phyloP scores from a whole-genome alignment of 2,888 invertebrate species.

The Protodeltote pygarga region DNA sequence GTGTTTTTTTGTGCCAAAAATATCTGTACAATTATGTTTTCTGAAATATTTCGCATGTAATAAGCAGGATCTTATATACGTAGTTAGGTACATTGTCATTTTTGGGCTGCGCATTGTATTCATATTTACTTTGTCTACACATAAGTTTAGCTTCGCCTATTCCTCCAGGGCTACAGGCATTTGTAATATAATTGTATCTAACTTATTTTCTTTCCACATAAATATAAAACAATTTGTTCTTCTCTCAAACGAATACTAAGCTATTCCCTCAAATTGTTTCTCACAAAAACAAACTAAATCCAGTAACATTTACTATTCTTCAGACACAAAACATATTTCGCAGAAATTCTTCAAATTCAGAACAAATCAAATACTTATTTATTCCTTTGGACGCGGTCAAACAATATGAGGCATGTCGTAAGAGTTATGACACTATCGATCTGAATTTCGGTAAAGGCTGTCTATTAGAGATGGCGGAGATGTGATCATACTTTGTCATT shows the following conservation, averaged over 20 bases:
- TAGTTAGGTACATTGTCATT: no score
- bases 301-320: constrained; percentile 3
- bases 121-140: no score
- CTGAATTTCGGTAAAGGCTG: constrained; percentile 29
- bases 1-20: no score
- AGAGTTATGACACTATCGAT: constrained; percentile 41
- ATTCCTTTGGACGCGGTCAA: constrained; percentile 21
- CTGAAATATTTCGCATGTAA: no score
- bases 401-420: constrained; percentile 30
- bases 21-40: no score
- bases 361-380: constrained; percentile 14
- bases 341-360: no score
- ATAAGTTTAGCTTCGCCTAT: no score
- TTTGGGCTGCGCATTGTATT: no score
- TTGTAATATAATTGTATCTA: neutral
- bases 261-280: constrained; percentile 7
- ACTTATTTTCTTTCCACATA: neutral
- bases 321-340: no score
- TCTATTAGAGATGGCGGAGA: constrained; percentile 36
- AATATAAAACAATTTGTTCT: constrained; percentile 7
- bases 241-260: constrained; percentile 2
- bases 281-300: constrained; percentile 9
- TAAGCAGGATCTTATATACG: no score
- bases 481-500: constrained; percentile 44
- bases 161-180: no score